Evolutionary conservation across 1,140 invertebrate genomes (phyloP).

Genomic region (Papilio glaucus): DNA sequence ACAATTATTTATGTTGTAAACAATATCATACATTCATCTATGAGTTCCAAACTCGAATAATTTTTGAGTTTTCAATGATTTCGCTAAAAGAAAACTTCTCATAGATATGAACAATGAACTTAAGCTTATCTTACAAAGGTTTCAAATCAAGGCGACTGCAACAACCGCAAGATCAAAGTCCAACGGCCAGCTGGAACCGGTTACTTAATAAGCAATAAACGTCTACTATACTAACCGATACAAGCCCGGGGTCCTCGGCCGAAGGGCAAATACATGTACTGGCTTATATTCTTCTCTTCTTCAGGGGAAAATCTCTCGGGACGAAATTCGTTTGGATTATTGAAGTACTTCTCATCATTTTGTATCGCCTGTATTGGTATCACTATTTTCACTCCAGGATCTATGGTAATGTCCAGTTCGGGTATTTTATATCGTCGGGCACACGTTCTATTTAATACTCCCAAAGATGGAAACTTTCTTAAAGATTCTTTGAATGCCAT

Average conservation of each 20-base stretch:
- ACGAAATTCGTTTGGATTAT: slow-evolving; percentile 79
- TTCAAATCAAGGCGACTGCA: not conserved
- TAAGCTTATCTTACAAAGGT: not conserved
- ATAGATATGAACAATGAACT: too few relatives aligned
- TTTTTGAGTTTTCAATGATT: too few relatives aligned
- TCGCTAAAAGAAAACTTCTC: too few relatives aligned
- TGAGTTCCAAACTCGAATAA: too few relatives aligned
- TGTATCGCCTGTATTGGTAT: slow-evolving; percentile 67
- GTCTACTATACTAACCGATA: slow-evolving; percentile 84
- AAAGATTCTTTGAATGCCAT: slow-evolving; percentile 44
- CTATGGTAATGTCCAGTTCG: slow-evolving; percentile 39
- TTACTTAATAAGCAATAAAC: slow-evolving; percentile 78
- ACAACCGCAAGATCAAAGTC: not conserved
- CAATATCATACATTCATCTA: too few relatives aligned
- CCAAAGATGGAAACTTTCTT: slow-evolving; percentile 42
- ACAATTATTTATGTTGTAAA: too few relatives aligned
- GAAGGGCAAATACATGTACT: slow-evolving; percentile 75
- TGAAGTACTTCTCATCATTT: slow-evolving; percentile 79
- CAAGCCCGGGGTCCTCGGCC: slow-evolving; percentile 84
- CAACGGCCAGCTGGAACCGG: slow-evolving; percentile 59
- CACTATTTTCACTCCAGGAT: slow-evolving; percentile 42
- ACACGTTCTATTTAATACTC: slow-evolving; percentile 39
- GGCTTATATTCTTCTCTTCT: slow-evolving; percentile 58
- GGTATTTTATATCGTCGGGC: slow-evolving; percentile 43
- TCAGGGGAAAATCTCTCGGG: slow-evolving; percentile 82